Evolutionary conservation across 2,888 invertebrate species (phyloP), one percentile per base, ranked within the genome.

Genomic region (Chrysopilus asiliformis): DNA sequence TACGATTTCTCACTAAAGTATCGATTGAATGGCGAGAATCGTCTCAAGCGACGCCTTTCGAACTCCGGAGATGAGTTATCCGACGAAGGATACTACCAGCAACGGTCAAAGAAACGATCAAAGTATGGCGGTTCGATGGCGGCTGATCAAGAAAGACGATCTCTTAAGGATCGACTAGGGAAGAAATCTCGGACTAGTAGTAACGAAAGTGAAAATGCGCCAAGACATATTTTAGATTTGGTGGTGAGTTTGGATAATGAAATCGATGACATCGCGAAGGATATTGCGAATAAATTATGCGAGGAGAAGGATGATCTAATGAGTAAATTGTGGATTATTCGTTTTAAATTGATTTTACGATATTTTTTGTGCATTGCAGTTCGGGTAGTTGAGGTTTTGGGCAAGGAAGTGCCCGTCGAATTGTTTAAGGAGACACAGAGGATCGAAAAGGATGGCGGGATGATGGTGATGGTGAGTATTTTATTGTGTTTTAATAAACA

Each of bases 401-500:
- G 89, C 20, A 74, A 74, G 45, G 71, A 74, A 44, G 74, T 79
- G 53, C 76, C 84, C 5, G 70, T 86, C 42, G 71, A 78, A 48
- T 64, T 87, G 34, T 84, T 79, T 51, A 72, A 77, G 50, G 76
- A 81, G 63, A 86, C 86, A n/a, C 79, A 80, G 56, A 71, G 74
- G 49, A 72, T 86, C 36, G 89, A 90, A 64, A 74, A 74, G 42
- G 74, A 76, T 47, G 89, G 89, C 15, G 90, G 90, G n/a, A 79
- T 89, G 79, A 65, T 84, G 56, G 77, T 84, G 32, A 74, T 80
- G 74, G 83, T 80, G 60, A 66, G 64, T 49, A 22, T 10, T 8
- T 8, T 22, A 22, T 7, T 22, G 10, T 22, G 7, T 22, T 8
- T 22, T n/a, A n/a, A n/a, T n/a, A n/a, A n/a, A n/a, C n/a, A n/a